Percentiles rank a stretch among this genome's conserved stretches.
Conservation (phyloP, 2,113 vertebrate species). For the Varanus komodoensis region DNA sequence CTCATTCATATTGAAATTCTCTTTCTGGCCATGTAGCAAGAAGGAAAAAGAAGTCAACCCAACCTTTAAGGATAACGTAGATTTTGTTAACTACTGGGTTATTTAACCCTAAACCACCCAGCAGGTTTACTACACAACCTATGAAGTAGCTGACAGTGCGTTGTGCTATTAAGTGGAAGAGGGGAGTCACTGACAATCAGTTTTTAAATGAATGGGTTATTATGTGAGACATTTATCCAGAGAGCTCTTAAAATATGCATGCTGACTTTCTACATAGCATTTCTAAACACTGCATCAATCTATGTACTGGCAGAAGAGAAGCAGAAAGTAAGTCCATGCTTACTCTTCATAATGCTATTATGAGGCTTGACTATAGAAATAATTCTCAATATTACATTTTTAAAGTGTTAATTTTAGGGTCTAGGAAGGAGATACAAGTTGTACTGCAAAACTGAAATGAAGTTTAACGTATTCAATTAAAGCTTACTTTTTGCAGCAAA, state of each 20-base stretch:
- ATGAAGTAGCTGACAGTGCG: too few relatives aligned
- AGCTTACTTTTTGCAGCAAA: too few relatives aligned
- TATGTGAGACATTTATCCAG: not conserved
- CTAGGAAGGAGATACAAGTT: not conserved
- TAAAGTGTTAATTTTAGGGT: not conserved
- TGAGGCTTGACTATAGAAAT: not conserved
- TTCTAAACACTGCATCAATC: constrained; percentile 9
- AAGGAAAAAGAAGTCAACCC: too few relatives aligned
- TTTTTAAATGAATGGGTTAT: too few relatives aligned
- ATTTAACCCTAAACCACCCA: too few relatives aligned
- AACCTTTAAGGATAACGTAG: too few relatives aligned
- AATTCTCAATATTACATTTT: not conserved
- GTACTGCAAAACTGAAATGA: not conserved
- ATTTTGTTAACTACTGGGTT: too few relatives aligned
- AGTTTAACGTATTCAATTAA: not conserved
- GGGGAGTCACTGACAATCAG: too few relatives aligned
- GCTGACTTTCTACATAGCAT: not conserved
- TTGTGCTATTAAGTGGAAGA: too few relatives aligned
- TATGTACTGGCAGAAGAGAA: not conserved
- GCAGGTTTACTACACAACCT: too few relatives aligned
- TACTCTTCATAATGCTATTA: not conserved
- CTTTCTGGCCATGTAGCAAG: too few relatives aligned
- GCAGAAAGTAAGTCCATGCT: not conserved
- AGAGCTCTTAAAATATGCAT: not conserved
- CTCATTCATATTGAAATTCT: too few relatives aligned